Base-by-base conservation (phyloP, 2,797 vertebrate genomes). In the Salmo trutta region DNA sequence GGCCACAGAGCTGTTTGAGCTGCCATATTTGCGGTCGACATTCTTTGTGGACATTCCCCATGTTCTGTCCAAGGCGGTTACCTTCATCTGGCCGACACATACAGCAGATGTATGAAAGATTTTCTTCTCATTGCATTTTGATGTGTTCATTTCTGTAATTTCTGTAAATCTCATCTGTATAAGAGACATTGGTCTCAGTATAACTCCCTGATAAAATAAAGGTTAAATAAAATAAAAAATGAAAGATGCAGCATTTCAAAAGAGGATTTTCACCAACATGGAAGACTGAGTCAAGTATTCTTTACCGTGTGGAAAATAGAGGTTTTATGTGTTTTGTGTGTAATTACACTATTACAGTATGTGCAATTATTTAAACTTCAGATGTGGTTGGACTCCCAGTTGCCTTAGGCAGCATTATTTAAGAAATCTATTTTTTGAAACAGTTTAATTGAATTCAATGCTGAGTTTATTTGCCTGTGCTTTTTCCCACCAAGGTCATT, bases 41-140 rank as follows among this genome's bases (percentile, higher is more conserved):
- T 92, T 88, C 87, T 87, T 83, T 86, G 79, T 8, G 84, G 86
- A 90, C 85, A 71, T 76, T 86, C 83, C 76, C 82, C 75, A 52
- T 90, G 85, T 90, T 91, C 83, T 87, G 85, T 90, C 91, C 89
- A 90, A 90, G 90, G 82, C 83, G 88, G 89, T 92, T 88, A 85
- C 67, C 82, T 84, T 90, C 84, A 85, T 88, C 81, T 84, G 86
- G 90, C 87, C 88, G 86, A 90, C 80, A 75, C 77, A 81, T 91
- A 84, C 47, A n/a, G 83, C 91, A 89, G 88, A 87, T 47, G 10
- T 47, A 47, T 47, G 10, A 47, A 47, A 47, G 2, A 47, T 14
- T 47, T 47, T 47, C 41, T 3, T 47, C 10, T 14, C 2, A 12
- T 47, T 47, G 41, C 41, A 12, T 47, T 47, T 47, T 47, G 10